phyloP scores from a whole-genome alignment of 2,888 invertebrate species.

The Macrosiphum euphorbiae region DNA sequence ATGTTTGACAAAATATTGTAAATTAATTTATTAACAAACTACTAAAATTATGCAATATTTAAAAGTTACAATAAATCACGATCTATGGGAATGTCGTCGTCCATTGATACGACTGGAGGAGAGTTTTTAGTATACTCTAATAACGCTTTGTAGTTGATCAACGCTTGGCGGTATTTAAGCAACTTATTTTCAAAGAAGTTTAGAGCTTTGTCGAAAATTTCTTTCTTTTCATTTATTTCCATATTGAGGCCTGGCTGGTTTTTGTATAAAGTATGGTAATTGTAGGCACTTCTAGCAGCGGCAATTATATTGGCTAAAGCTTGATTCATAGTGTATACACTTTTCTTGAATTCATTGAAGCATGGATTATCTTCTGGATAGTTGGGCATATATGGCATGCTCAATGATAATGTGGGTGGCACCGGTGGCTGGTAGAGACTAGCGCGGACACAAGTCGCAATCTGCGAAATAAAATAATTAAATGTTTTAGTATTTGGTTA shows the following conservation, averaged over 20 bases:
- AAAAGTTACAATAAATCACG: not conserved
- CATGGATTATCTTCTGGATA: not conserved
- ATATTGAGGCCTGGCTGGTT: not conserved
- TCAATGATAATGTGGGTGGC: not conserved
- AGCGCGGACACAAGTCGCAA: not conserved
- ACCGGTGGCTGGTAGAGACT: not conserved
- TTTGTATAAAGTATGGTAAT: not conserved
- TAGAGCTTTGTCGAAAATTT: not conserved
- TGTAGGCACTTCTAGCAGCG: not conserved
- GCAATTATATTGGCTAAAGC: not conserved
- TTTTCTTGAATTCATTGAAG: not conserved
- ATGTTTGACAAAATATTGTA: not conserved
- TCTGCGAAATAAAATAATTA: not conserved
- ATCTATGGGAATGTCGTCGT: not conserved
- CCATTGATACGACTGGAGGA: fast-evolving
- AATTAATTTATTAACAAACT: not conserved
- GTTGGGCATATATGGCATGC: not conserved
- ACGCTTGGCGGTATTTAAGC: not conserved
- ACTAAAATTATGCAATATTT: not conserved
- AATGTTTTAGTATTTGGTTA: not conserved
- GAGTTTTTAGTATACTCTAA: not conserved
- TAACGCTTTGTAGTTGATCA: not conserved
- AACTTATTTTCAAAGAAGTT: not conserved
- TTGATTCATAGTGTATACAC: not conserved
- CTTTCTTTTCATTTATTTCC: not conserved